These are phyloP conservation scores for Meriones unguiculatus DNA, from an alignment of 2,113 vertebrate species.

Conservation along the genomic window DNA sequence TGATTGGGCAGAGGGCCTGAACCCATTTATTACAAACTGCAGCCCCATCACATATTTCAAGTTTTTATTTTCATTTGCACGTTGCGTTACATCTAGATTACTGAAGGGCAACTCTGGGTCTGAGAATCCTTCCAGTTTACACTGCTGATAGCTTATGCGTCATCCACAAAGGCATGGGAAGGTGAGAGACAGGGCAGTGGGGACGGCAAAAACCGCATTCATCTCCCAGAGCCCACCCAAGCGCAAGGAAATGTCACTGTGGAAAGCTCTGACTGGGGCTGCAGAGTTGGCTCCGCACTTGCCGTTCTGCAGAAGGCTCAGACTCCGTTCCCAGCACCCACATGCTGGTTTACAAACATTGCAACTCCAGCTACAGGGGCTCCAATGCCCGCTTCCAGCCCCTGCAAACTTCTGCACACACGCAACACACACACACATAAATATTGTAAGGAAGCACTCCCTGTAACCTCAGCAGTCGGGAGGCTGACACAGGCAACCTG, in stretches of 20 bases:
- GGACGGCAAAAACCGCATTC: neutral
- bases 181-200: neutral
- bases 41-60: constrained; percentile 53
- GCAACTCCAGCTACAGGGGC: neutral
- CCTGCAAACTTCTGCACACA: neutral
- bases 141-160: neutral
- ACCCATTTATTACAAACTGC: constrained; percentile 71
- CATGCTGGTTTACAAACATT: neutral
- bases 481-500: neutral
- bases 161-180: neutral
- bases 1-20: constrained; percentile 72
- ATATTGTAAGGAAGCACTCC: neutral
- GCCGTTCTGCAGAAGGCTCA: neutral
- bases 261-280: neutral
- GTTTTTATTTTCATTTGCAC: constrained; percentile 73
- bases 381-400: neutral
- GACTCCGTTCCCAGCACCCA: neutral
- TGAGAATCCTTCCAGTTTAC: constrained; percentile 23
- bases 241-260: constrained; percentile 23
- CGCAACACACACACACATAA: neutral
- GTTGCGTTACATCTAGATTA: constrained; percentile 49
- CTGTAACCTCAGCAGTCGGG: neutral
- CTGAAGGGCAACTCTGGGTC: neutral
- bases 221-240: neutral
- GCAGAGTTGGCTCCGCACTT: neutral